These are phyloP conservation scores for Conus canariensis DNA, from an alignment of 2,888 invertebrate species.

Conservation along the genomic window DNA sequence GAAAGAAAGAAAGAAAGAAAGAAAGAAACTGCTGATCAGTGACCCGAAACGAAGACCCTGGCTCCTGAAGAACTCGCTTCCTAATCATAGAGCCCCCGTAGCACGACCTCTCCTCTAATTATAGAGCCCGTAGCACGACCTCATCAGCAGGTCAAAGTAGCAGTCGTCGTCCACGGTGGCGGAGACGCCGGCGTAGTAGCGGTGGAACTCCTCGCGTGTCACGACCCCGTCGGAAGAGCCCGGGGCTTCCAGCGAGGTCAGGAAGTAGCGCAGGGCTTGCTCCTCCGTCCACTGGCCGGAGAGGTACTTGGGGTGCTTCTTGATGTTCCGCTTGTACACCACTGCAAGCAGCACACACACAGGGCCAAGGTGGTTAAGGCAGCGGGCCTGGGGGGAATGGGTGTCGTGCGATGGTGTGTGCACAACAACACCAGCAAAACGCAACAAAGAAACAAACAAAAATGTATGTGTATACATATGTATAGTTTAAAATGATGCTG, in stretches of 20 bases:
- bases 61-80: background rate
- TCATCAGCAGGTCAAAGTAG: conserved; percentile 74
- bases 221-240: conserved; percentile 72
- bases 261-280: conserved; percentile 68
- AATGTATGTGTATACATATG: background rate
- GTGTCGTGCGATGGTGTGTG: too few relatives aligned
- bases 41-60: background rate
- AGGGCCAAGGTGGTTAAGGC: too few relatives aligned
- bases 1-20: too few relatives aligned
- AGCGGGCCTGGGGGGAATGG: too few relatives aligned
- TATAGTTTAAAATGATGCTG: too few relatives aligned
- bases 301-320: conserved; percentile 68
- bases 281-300: conserved; percentile 75
- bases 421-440: too few relatives aligned
- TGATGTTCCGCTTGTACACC: conserved; percentile 71
- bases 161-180: conserved; percentile 72
- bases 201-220: conserved; percentile 72
- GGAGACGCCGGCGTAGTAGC: conserved; percentile 73
- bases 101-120: conserved; percentile 22
- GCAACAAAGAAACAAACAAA: background rate
- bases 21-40: background rate
- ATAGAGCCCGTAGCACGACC: conserved; percentile 69
- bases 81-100: background rate
- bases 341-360: conserved; percentile 61
- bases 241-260: conserved; percentile 72